These are phyloP conservation scores for Drosophila pseudotalamancana DNA, from an alignment of 2,888 invertebrate species.

Conservation along the genomic window DNA sequence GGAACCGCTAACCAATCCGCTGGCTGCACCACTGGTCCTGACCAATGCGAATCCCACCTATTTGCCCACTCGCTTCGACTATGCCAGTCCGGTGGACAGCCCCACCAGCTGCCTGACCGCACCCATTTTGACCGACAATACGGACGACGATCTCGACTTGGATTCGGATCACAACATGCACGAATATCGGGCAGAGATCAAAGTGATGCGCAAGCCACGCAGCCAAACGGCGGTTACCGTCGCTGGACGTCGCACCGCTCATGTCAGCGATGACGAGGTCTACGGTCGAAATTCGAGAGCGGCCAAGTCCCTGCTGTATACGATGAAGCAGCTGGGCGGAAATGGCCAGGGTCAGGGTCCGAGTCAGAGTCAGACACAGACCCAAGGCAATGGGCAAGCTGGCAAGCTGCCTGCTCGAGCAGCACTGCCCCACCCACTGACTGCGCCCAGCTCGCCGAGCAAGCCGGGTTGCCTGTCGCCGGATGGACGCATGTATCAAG, in stretches of 20 bases:
- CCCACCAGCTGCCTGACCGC: slow-evolving; percentile 75
- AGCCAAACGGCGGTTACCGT: slow-evolving; percentile 89
- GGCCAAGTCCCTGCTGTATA: slow-evolving; percentile 85
- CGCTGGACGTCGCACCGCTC: slow-evolving; percentile 75
- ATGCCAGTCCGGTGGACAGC: slow-evolving; percentile 72
- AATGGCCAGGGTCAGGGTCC: background rate
- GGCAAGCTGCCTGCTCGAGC: background rate
- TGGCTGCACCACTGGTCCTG: slow-evolving; percentile 81
- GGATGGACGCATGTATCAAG: slow-evolving; percentile 82
- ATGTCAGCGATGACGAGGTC: slow-evolving; percentile 84
- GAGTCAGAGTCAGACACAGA: background rate
- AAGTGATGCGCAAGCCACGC: slow-evolving; percentile 91
- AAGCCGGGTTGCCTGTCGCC: slow-evolving; percentile 77
- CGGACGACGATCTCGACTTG: slow-evolving; percentile 81
- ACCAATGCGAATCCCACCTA: slow-evolving; percentile 79
- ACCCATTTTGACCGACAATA: slow-evolving; percentile 66
- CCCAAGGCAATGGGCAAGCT: background rate
- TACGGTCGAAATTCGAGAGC: slow-evolving; percentile 85
- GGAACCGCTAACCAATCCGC: slow-evolving; percentile 84
- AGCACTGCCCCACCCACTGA: slow-evolving; percentile 5
- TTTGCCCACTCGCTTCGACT: slow-evolving; percentile 63
- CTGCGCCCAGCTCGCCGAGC: slow-evolving; percentile 62
- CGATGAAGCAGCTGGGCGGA: slow-evolving; percentile 85
- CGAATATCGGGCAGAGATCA: slow-evolving; percentile 88
- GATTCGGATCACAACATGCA: slow-evolving; percentile 85